Base-by-base conservation (phyloP, 2,888 invertebrate genomes). In the Xylota sylvarum region DNA sequence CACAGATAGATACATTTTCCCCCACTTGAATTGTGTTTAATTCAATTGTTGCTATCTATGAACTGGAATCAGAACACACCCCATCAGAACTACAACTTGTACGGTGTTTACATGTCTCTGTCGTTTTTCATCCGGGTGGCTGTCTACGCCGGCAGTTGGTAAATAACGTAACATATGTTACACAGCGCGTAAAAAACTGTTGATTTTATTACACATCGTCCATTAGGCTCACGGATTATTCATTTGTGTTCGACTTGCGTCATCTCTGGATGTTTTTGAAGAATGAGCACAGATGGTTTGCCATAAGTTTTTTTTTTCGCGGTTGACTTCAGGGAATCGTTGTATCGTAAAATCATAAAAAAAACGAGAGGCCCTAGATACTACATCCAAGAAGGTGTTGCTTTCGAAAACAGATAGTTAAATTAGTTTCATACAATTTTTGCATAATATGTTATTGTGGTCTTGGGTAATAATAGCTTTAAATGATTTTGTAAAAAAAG, bases 261-360 rank as follows among this genome's bases (percentile, higher is more conserved):
- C 55, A 69, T 14, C 48, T n/a, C 17, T 30, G 37, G 14, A 10
- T 17, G 10, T 7, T 12, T 19, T 9, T 37, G 30, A 12, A 40
- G 50, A 67, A 67, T 43, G 40, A 27, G 30, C 5, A 69, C 55
- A 55, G 43, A 55, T 23, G 58, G 35, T 58, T n/a, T 52, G 67
- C 37, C 9, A 19, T 23, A 14, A 43, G 43, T 37, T 58, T 32
- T 58, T 58, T 32, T 58, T 3, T 19, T 58, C 35, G 12, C 19
- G 37, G 10, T 37, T 37, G 58, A 58, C 19, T 37, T 37, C 30
- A n/a, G 17, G 17, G 46, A 48, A 30, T 64, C 46, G 46, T 37
- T 9, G 10, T 9, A 37, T 37, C 37, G 37, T 17, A 32, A 30
- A 48, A 56, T 14, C 46, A n/a, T 17, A 37, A 58, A 58, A 37